Evolutionary conservation across 1,140 invertebrate species (phyloP), one percentile per base, ranked within the genome.

Genomic region (Drosophila repleta): DNA sequence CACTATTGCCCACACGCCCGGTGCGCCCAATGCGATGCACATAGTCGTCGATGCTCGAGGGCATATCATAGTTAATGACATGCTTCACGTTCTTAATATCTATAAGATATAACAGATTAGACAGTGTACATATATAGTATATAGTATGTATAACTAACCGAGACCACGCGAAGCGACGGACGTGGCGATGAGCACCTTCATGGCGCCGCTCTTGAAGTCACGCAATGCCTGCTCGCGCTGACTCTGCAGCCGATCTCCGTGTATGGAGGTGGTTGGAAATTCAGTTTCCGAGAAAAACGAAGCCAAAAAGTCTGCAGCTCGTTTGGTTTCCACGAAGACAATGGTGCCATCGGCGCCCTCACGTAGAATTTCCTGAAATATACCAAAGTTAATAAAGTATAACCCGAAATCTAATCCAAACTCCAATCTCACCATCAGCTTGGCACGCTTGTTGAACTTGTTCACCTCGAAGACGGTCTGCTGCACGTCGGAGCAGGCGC

Each of bases 1-100:
- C 98, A 41, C 95, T 91, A 92, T 99, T 98, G 0, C 98, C 98
- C 18, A 99, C 96, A 41, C 98, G 94, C 1, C 98, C 98, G 15
- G 98, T 99, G 79, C 98, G 93, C 1, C 98, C 98, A 85, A 99
- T 99, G 46, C 98, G 93, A 92, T 99, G 98, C 4, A 99, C 97
- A 90, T 99, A 99, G 64, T 98, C 97, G 68, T 98, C 97, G 64
- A 98, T 96, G 21, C 93, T 93, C 1, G 26, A 75, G 0, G 98
- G 98, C 71, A 99, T 87, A 91, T 99, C 98, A 87, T 95, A 99
- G 91, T 99, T 99, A 4, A 99, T 95, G 0, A 99, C 98, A 80
- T 97, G 96, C 51, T 95, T 93, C 0, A 98, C 96, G 57, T 95
- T 95, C 24, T 90, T 91, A 1, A 91, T 91, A 37, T 91, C 90